Conservation (phyloP, 2,888 invertebrate genomes). For the Nysson spinosus region DNA sequence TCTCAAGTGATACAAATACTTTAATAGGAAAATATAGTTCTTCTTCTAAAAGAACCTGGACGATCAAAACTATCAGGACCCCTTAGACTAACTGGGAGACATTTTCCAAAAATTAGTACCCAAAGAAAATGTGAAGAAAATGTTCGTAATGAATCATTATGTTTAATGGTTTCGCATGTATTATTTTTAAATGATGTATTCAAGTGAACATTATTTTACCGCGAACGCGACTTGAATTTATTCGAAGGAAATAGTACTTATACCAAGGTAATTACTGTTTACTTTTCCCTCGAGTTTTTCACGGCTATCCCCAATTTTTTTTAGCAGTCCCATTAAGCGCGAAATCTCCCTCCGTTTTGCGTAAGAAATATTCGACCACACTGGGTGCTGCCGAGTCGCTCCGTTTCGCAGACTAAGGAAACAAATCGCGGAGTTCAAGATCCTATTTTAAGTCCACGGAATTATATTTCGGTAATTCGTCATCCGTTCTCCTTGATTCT, state of each 20-base stretch:
- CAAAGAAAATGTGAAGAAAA: no score
- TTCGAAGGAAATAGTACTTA: neutral
- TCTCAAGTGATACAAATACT: no score
- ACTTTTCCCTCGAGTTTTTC: neutral
- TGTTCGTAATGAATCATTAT: no score
- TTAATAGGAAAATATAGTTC: no score
- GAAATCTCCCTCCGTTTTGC: neutral
- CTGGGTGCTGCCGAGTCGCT: constrained; percentile 9
- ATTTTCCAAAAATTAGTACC: no score
- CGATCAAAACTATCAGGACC: no score
- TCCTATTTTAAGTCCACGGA: neutral
- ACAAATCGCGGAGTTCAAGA: constrained; percentile 7
- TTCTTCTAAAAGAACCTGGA: no score
- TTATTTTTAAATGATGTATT: no score
- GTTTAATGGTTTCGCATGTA: no score
- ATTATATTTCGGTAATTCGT: constrained; percentile 2
- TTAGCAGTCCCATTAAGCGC: neutral
- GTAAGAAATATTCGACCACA: neutral
- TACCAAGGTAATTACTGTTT: neutral
- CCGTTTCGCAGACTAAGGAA: constrained; percentile 29
- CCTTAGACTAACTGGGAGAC: no score
- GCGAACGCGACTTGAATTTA: no score
- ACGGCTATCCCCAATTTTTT: neutral
- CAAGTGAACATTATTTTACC: no score
- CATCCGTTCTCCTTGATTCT: neutral